Percentiles rank a stretch among this genome's conserved stretches.
Conservation (phyloP, 2,888 invertebrate species). For the Arge pagana region DNA sequence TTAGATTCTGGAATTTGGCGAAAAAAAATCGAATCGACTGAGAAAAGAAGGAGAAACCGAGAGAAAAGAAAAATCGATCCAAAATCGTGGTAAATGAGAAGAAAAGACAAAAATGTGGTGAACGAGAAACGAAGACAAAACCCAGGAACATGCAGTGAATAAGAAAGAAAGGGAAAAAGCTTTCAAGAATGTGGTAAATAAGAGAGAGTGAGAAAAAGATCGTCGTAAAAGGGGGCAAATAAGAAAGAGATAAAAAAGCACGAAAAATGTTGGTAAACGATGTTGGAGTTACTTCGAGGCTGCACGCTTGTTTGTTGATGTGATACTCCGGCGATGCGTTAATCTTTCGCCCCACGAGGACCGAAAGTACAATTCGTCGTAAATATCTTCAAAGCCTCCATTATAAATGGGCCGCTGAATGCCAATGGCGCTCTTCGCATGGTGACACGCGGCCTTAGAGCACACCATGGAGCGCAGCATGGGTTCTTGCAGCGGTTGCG, state of each 20-base stretch:
- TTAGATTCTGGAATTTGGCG: too few relatives aligned
- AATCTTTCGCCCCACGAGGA: neutral
- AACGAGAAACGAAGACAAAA: too few relatives aligned
- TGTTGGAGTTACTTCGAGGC: neutral
- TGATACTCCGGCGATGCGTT: neutral
- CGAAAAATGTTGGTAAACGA: slow-evolving; percentile 26
- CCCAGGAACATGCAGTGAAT: too few relatives aligned
- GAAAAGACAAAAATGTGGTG: too few relatives aligned
- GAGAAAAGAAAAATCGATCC: too few relatives aligned
- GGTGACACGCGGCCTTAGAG: too few relatives aligned
- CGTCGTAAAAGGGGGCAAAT: slow-evolving; percentile 7
- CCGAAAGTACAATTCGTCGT: slow-evolving; percentile 14
- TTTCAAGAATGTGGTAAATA: slow-evolving; percentile 17
- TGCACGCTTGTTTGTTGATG: neutral
- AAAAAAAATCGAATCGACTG: too few relatives aligned
- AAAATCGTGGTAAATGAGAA: too few relatives aligned
- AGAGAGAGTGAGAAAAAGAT: slow-evolving; percentile 12
- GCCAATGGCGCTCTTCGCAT: too few relatives aligned
- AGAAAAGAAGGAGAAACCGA: too few relatives aligned
- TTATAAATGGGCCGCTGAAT: slow-evolving; percentile 16
- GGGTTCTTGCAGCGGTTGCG: too few relatives aligned
- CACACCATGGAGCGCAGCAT: too few relatives aligned
- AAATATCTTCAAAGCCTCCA: slow-evolving; percentile 11
- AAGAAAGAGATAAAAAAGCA: neutral
- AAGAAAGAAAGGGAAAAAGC: slow-evolving; percentile 6